phyloP scores from a whole-genome alignment of 1,140 invertebrate genomes.

The Diploscapter pachys region DNA sequence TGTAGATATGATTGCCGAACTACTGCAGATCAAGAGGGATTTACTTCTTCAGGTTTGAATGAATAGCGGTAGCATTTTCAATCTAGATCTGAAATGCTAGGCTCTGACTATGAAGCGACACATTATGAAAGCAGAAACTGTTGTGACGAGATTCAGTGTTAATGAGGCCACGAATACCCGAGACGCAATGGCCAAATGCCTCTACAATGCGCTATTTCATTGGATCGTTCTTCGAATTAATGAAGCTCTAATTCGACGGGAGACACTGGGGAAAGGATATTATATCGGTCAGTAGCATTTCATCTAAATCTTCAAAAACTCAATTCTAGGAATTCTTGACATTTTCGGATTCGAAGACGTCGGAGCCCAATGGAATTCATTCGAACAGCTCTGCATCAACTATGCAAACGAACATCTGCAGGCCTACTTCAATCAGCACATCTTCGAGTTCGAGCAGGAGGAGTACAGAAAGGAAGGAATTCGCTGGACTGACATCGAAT shows the following conservation, averaged over 20 bases:
- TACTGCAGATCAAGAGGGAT: slow-evolving; percentile 69
- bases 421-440: slow-evolving; percentile 96
- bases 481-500: slow-evolving; percentile 78
- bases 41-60: slow-evolving; percentile 47
- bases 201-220: slow-evolving; percentile 92
- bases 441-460: slow-evolving; percentile 78
- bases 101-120: slow-evolving; percentile 81
- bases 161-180: slow-evolving; percentile 81
- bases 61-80: slow-evolving; percentile 4
- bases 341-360: slow-evolving; percentile 96
- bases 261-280: slow-evolving; percentile 64
- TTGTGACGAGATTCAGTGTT: slow-evolving; percentile 81
- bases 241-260: slow-evolving; percentile 64
- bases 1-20: slow-evolving; percentile 77
- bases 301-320: slow-evolving; percentile 55
- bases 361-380: slow-evolving; percentile 69
- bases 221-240: slow-evolving; percentile 87
- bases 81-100: slow-evolving; percentile 42
- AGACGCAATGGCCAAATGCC: slow-evolving; percentile 92
- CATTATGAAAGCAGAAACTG: slow-evolving; percentile 79
- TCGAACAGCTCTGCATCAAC: slow-evolving; percentile 94
- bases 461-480: slow-evolving; percentile 87
- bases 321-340: slow-evolving; percentile 74
- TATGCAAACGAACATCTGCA: slow-evolving; percentile 85
- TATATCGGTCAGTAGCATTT: slow-evolving; percentile 22